Conservation (phyloP, 1,140 invertebrate species). For the Drosophila yakuba region DNA sequence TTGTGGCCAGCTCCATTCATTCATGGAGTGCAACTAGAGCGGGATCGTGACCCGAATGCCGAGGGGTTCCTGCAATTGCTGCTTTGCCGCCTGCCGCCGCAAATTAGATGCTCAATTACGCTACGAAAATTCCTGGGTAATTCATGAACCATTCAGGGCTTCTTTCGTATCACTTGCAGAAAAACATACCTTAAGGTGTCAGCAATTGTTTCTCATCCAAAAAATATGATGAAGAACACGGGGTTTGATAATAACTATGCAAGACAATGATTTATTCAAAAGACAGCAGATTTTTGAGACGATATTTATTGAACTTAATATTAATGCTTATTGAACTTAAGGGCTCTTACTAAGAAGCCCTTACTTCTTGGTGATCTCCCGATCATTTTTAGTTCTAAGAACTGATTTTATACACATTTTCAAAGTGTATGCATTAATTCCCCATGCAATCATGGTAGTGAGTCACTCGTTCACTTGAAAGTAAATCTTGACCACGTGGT, state of each 20-base stretch:
- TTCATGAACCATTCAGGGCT: slow-evolving; percentile 39
- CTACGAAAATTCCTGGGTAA: slow-evolving; percentile 66
- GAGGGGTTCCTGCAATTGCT: slow-evolving; percentile 50
- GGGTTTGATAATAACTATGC: too few species aligned
- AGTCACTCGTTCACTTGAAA: slow-evolving; percentile 65
- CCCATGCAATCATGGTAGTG: slow-evolving; percentile 10
- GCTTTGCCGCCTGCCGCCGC: slow-evolving; percentile 56
- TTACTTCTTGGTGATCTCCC: too few species aligned
- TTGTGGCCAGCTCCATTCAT: slow-evolving; percentile 67
- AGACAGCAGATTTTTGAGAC: too few species aligned
- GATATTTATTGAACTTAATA: too few species aligned
- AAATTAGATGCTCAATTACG: slow-evolving; percentile 81
- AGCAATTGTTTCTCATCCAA: too few species aligned
- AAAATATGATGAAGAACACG: too few species aligned
- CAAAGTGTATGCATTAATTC: slow-evolving; percentile 7
- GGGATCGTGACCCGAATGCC: slow-evolving; percentile 31
- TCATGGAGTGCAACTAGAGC: slow-evolving; percentile 61
- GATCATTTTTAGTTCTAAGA: not conserved
- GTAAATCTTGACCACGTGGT: slow-evolving; percentile 80
- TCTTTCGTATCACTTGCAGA: not conserved
- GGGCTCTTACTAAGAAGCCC: too few species aligned
- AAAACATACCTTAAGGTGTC: not conserved
- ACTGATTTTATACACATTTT: not conserved
- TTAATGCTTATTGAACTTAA: too few species aligned
- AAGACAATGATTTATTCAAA: too few species aligned